A percentile compares a stretch with the other conserved stretches of the same genome.
Conservation (phyloP, 2,113 vertebrate species). For the Zosterops hypoxanthus region DNA sequence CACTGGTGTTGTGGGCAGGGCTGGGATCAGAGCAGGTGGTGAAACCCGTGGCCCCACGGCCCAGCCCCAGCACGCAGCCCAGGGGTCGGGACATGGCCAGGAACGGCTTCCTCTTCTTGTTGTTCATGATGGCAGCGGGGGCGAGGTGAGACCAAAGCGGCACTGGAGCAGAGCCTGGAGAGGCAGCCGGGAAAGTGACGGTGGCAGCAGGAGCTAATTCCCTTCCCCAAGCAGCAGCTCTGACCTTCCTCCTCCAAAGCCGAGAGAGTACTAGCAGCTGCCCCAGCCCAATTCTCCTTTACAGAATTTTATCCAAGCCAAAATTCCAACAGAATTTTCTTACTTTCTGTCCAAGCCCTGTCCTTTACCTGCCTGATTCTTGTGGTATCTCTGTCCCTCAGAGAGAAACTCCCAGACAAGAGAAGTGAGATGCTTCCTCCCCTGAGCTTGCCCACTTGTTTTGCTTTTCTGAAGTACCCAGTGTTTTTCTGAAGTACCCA, state of each 20-base stretch:
- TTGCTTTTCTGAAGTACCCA: not conserved
- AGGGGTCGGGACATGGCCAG: not conserved
- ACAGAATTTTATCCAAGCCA: too few relatives aligned
- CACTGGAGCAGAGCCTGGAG: not conserved
- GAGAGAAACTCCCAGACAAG: not conserved
- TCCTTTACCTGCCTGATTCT: not conserved
- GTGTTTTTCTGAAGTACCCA: not conserved
- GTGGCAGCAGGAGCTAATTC: not conserved
- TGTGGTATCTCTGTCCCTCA: not conserved
- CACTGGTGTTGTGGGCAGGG: not conserved
- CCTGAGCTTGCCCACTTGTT: not conserved
- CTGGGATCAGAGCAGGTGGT: not conserved
- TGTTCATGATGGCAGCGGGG: conserved; percentile 67
- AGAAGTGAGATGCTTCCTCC: not conserved
- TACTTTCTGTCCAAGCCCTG: not conserved
- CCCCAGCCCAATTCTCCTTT: not conserved
- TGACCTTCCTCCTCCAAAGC: not conserved
- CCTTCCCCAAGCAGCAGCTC: not conserved
- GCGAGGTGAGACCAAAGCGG: not conserved
- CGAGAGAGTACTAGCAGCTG: not conserved
- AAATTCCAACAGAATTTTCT: too few relatives aligned
- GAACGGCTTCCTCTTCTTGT: not conserved
- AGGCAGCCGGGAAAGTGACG: rapidly evolving
- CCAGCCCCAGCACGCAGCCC: not conserved
- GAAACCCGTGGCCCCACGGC: not conserved